Percentiles rank a stretch among this genome's conserved stretches.
These are phyloP conservation scores for Lacerta viridis DNA, from an alignment of 2,797 vertebrate species.

Conservation along the genomic window DNA sequence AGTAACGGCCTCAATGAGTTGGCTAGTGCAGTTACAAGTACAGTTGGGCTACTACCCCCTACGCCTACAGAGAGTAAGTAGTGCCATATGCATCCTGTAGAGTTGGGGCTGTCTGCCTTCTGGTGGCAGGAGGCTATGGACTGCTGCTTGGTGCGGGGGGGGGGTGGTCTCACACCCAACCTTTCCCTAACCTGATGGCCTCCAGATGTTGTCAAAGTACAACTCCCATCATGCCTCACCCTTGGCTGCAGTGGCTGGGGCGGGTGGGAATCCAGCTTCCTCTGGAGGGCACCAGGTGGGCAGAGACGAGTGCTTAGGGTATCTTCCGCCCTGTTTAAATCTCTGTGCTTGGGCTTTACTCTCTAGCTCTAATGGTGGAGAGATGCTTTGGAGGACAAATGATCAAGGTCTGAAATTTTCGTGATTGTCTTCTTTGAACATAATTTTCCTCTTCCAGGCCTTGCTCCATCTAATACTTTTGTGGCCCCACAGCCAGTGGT, in stretches of 20 bases:
- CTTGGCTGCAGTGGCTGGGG: no score
- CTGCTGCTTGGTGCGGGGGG: not conserved
- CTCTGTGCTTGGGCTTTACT: not conserved
- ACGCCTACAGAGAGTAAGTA: no score
- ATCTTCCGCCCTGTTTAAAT: not conserved
- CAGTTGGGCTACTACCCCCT: no score
- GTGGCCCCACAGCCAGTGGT: slow-evolving; percentile 85
- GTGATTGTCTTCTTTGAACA: not conserved
- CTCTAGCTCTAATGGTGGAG: not conserved
- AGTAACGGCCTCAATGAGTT: slow-evolving; percentile 91
- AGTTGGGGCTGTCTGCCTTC: not conserved
- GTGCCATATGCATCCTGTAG: no score
- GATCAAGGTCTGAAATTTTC: not conserved
- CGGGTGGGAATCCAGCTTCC: not conserved
- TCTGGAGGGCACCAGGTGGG: no score
- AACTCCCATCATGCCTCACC: no score
- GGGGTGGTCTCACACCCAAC: not conserved
- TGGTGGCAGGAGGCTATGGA: not conserved
- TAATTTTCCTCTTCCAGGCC: slow-evolving; percentile 73
- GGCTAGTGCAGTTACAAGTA: slow-evolving; percentile 84
- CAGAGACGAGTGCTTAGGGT: no score
- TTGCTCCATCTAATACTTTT: slow-evolving; percentile 91
- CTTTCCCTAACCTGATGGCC: no score
- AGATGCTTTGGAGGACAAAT: not conserved
- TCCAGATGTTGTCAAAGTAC: no score